Conservation (phyloP, 2,797 vertebrate species). For the Emydoidea blandingii region DNA sequence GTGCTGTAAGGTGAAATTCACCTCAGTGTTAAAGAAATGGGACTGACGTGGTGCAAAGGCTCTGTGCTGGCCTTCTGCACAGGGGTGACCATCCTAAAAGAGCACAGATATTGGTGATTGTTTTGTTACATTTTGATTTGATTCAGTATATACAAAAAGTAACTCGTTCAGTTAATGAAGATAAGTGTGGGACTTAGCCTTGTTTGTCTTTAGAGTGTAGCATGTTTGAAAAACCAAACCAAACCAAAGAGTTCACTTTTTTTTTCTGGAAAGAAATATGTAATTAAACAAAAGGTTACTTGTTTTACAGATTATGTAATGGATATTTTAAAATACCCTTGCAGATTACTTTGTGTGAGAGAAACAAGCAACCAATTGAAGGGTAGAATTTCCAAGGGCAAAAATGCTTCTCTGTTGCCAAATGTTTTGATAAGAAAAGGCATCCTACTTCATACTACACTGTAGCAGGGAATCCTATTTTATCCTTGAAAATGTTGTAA, state of each 20-base stretch:
- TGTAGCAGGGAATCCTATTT: not conserved
- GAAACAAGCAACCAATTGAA: not conserved
- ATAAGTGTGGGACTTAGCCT: not conserved
- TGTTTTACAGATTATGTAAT: not conserved
- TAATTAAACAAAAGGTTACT: slow-evolving; percentile 3
- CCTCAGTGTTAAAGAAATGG: not conserved
- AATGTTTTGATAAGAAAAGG: slow-evolving; percentile 4
- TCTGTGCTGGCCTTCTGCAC: not conserved
- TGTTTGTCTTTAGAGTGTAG: not conserved
- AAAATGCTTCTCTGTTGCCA: not conserved
- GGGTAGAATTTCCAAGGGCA: not conserved
- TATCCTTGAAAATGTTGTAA: not conserved
- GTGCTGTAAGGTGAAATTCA: not conserved
- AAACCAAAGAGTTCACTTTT: not conserved
- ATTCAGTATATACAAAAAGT: not conserved
- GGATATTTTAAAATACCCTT: not conserved
- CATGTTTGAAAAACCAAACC: not conserved
- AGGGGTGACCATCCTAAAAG: not conserved
- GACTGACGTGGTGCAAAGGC: not conserved
- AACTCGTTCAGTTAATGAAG: not conserved
- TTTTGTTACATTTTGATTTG: not conserved
- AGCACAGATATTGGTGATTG: not conserved
- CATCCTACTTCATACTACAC: not conserved
- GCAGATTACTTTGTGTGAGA: not conserved
- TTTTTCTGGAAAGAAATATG: slow-evolving; percentile 3